Conservation (phyloP, 2,797 vertebrate species). For the Acanthornis magna region DNA sequence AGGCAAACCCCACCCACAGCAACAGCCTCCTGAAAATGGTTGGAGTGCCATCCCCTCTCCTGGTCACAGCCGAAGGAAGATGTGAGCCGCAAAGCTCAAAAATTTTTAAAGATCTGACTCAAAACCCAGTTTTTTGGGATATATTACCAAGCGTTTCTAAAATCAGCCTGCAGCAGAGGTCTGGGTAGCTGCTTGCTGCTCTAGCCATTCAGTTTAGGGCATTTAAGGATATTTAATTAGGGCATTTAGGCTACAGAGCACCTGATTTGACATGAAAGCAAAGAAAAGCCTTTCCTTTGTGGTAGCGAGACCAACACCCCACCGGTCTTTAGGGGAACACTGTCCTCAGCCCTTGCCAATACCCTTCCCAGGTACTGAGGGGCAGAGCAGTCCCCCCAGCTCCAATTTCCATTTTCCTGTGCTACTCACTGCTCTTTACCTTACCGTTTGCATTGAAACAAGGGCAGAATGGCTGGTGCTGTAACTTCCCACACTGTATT, state of each 20-base stretch:
- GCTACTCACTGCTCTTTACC: neutral
- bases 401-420: neutral
- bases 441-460: neutral
- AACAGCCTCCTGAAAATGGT: neutral
- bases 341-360: neutral
- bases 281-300: neutral
- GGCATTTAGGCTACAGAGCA: neutral
- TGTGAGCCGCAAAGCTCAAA: neutral
- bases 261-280: neutral
- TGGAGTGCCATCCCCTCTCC: neutral
- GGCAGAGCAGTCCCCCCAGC: neutral
- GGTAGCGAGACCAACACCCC: rapidly evolving
- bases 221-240: neutral
- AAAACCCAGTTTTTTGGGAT: neutral
- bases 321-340: rapidly evolving
- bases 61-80: neutral
- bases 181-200: neutral
- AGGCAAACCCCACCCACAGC: neutral
- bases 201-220: neutral
- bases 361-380: neutral
- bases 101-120: neutral
- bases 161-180: neutral
- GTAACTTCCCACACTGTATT: neutral
- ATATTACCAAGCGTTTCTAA: neutral
- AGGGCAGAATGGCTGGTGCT: neutral